These are phyloP conservation scores for Eupsittula cactorum DNA, from an alignment of 2,113 vertebrate genomes.

Conservation along the genomic window DNA sequence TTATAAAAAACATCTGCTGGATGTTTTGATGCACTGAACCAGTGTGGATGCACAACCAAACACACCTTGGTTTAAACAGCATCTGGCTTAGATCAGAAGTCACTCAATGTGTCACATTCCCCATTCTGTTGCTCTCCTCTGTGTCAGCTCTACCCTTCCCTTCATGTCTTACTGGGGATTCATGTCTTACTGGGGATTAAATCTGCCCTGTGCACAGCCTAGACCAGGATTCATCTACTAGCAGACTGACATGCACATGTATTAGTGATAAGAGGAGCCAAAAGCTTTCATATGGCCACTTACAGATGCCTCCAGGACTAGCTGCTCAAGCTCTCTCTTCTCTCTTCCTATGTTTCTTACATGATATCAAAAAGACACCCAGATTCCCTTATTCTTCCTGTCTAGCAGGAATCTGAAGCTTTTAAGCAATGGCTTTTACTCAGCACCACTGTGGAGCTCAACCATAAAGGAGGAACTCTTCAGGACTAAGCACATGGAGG, in stretches of 20 bases:
- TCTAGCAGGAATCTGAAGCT: neutral
- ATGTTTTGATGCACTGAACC: neutral
- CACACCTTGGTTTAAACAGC: neutral
- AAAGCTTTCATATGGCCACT: neutral
- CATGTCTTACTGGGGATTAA: neutral
- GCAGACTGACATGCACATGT: fast-evolving
- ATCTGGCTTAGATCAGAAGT: neutral
- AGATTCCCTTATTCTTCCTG: neutral
- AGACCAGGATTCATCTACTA: neutral
- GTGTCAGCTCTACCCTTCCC: neutral
- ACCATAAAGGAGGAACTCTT: neutral
- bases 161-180: neutral
- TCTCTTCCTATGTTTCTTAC: neutral
- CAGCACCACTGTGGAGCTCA: neutral
- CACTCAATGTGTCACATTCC: neutral
- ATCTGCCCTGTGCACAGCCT: neutral
- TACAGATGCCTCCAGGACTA: neutral
- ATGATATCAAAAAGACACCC: neutral
- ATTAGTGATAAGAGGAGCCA: neutral
- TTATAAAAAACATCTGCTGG: neutral
- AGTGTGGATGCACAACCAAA: neutral
- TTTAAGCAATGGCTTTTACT: neutral
- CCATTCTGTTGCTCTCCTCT: neutral
- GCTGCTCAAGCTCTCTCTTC: neutral
- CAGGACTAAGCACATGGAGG: neutral